Base-by-base conservation (phyloP, 2,888 invertebrate species). In the Synergus japonicus region DNA sequence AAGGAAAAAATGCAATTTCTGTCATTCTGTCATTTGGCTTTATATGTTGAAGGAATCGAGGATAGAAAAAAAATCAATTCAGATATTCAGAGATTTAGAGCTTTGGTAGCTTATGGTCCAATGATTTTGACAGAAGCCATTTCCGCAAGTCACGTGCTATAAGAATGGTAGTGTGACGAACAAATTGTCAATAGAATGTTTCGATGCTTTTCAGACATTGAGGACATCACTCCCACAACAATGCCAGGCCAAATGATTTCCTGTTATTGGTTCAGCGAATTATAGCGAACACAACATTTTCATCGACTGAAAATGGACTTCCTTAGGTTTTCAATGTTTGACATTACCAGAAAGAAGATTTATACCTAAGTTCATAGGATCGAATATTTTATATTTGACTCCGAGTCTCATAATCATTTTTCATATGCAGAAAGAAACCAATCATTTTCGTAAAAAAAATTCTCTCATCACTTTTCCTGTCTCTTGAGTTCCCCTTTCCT, bases 81-180 rank as follows among this genome's bases (percentile, higher is more conserved):
- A 29, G 29, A 29, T 29, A 29, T 29, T 29, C 29, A 29, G n/a
- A 18, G 60, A 60, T 60, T 58, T 15, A 18, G 7, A 60, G 60
- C 3, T 64, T 64, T 37, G 29, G 29, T 29, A 29, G 29, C 3
- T 29, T 29, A 29, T 29, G 22, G 13, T 10, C 29, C 37, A 1
- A 12, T 66, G 29, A 29, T 29, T 43, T 41, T 66, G 9, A 64
- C 63, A 64, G 66, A 67, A 83, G 82, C 69, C 69, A 83, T 86
- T 88, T 88, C 86, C 87, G 85, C 87, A 84, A 86, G 87, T 87
- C 86, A 85, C 85, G 86, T 83, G 85, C 85, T 82, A 43, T 82
- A 43, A 29, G 49, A 78, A 77, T 80, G 77, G 78, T 79, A 79
- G 81, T 79, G 79, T 81, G 84, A 83, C 86, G 83, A 85, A 84